Evolutionary conservation across 1,140 invertebrate genomes (phyloP).

Genomic region (Hyposmocoma kahamanoa): DNA sequence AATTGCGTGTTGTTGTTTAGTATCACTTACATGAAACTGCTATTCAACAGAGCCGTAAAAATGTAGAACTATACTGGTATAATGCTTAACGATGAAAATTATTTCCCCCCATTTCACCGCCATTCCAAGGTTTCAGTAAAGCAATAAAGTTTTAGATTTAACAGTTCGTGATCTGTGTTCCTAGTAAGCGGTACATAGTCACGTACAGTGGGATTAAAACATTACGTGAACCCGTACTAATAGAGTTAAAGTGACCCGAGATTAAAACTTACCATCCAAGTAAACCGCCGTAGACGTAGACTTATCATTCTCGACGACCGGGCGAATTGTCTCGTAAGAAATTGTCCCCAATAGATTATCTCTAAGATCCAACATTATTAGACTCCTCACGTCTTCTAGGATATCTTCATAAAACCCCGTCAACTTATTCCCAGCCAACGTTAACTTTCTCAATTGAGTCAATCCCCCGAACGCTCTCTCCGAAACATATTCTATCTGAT

Average conservation of each 20-base stretch:
- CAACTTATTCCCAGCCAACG: slow-evolving; percentile 82
- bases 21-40: too few relatives aligned
- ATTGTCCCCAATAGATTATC: slow-evolving; percentile 82
- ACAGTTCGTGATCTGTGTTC: background rate
- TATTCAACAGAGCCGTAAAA: too few relatives aligned
- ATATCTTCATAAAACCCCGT: slow-evolving; percentile 78
- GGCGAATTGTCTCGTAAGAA: slow-evolving; percentile 81
- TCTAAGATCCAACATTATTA: slow-evolving; percentile 81
- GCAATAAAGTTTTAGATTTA: background rate
- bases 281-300: slow-evolving; percentile 78
- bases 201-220: slow-evolving; percentile 1
- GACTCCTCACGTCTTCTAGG: slow-evolving; percentile 76
- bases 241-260: background rate
- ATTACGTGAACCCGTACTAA: background rate
- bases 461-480: slow-evolving; percentile 82
- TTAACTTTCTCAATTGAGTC: slow-evolving; percentile 78
- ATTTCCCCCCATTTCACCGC: too few relatives aligned
- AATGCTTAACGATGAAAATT: too few relatives aligned
- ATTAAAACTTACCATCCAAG: slow-evolving; percentile 80
- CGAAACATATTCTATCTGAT: slow-evolving; percentile 77
- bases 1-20: too few relatives aligned
- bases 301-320: slow-evolving; percentile 77
- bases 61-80: too few relatives aligned
- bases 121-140: too few relatives aligned
- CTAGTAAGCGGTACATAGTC: background rate